Evolutionary conservation across 2,797 vertebrate species (phyloP).

Genomic region (Tenualosa ilisha): DNA sequence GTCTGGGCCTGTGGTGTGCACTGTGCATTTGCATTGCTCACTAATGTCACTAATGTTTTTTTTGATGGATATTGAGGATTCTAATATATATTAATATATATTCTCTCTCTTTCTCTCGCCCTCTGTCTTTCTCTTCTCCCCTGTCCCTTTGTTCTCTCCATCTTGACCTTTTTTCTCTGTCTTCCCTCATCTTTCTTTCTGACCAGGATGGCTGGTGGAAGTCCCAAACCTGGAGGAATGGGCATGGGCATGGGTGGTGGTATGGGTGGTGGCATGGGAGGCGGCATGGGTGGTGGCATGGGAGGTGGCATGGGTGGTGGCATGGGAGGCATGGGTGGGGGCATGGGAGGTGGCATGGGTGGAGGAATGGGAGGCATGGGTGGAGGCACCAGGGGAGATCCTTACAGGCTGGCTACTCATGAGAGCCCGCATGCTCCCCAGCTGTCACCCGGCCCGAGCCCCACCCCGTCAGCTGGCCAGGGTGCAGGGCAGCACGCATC

Average conservation of each 20-base stretch:
- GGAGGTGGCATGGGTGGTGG: slow-evolving; percentile 42
- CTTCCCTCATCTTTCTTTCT: slow-evolving; percentile 51
- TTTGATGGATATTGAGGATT: not conserved
- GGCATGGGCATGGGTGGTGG: slow-evolving; percentile 4
- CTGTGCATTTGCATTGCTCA: not conserved
- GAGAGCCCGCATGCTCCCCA: slow-evolving; percentile 69
- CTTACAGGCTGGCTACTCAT: slow-evolving; percentile 72
- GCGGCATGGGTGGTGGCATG: not conserved
- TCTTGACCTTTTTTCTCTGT: slow-evolving; percentile 1
- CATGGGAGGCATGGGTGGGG: not conserved
- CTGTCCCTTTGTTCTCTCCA: not conserved
- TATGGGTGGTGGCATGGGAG: slow-evolving; percentile 40
- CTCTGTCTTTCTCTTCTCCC: not conserved
- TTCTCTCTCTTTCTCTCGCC: not conserved
- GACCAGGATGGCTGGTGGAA: slow-evolving; percentile 62
- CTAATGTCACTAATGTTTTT: not conserved
- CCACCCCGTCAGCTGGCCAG: slow-evolving; percentile 54
- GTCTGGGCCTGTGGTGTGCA: not conserved
- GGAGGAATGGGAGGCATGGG: slow-evolving; percentile 55
- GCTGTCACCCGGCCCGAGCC: slow-evolving; percentile 50
- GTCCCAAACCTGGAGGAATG: slow-evolving; percentile 62
- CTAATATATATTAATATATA: not conserved
- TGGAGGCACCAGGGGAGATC: slow-evolving; percentile 58
- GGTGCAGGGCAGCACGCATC: slow-evolving; percentile 79
- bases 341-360: slow-evolving; percentile 31